Base-by-base conservation (phyloP, 2,888 invertebrate genomes). In the Mycogona germanica region DNA sequence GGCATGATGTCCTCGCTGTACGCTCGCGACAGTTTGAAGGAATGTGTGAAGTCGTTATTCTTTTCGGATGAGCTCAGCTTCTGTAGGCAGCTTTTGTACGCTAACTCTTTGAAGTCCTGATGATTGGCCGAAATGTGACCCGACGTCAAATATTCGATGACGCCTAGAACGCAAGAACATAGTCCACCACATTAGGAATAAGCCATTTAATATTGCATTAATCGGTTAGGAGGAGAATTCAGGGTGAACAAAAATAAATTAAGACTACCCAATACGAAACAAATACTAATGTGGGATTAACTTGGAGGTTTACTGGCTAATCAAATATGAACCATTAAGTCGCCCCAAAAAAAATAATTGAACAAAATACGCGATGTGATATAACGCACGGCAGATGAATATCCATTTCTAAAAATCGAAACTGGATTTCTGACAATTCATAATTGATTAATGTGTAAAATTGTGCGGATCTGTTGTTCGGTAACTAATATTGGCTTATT, bases 1-100 rank as follows among this genome's bases (percentile, higher is more conserved):
- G 92, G 91, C 88, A 98, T 95, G 65, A 92, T 86, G 67, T 89
- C 87, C 68, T 87, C 86, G 70, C 86, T 87, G 73, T 97, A 96
- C 55, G 96, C 95, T 59, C 91, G 89, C 57, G 89, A 86, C 62
- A 98, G 79, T 67, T 89, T 86, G 74, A 97, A 93, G 74, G 89
- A 86, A 81, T 98, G 97, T 69, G 87, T 87, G 74, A 92, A 89
- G 47, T 64, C 60, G 48, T 60, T 62, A 23, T 57, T 45, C 38
- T 59, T 57, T 23, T 62, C 59, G 19, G 61, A 58, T 49, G 60
- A 60, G 50, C 60, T 62, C 72, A 95, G 81, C 71, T 92, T 87
- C 67, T 89, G 86, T 67, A 96, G 78, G 67, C 88, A 87, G 55
- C 81, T 77, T 72, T 92, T 88, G 72, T 96, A 96, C 59, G 87